phyloP scores from a whole-genome alignment of 2,888 invertebrate genomes.

The Fabriciana adippe region DNA sequence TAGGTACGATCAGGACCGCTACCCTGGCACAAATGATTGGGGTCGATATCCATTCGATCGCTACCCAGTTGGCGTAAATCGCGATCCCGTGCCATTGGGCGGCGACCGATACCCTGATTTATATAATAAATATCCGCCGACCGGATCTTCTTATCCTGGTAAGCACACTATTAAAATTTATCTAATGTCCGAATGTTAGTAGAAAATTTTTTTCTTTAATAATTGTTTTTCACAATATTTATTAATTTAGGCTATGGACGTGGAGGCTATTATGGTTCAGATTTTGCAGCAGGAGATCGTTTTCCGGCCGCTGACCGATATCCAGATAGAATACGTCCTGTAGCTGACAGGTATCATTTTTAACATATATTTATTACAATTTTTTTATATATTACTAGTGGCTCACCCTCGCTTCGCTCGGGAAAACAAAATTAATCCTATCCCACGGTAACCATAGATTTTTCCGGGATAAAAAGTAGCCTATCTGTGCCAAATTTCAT shows the following conservation, averaged over 20 bases:
- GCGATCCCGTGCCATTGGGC: conserved; percentile 76
- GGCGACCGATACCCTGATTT: conserved; percentile 77
- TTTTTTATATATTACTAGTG: no score
- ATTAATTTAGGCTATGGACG: conserved; percentile 66
- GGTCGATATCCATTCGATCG: conserved; percentile 74
- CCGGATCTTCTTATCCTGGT: conserved; percentile 79
- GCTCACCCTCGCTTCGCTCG: no score
- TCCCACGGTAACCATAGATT: no score
- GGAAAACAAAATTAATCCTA: no score
- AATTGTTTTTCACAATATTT: conserved; percentile 7
- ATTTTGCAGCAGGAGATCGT: conserved; percentile 53
- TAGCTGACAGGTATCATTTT: conserved; percentile 63
- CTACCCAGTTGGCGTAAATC: conserved; percentile 75
- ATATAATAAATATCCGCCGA: conserved; percentile 83
- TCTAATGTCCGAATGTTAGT: not conserved
- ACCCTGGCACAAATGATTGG: conserved; percentile 61
- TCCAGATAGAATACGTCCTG: conserved; percentile 76
- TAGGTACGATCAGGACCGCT: conserved; percentile 75
- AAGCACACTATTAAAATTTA: conserved; percentile 51
- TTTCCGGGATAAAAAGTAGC: no score
- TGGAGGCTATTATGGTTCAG: conserved; percentile 66
- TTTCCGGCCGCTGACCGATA: conserved; percentile 65
- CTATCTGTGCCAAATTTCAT: no score
- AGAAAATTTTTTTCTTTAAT: not conserved
- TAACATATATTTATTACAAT: not conserved